Percentiles rank a stretch among this genome's conserved stretches.
Conservation (phyloP, 2,113 vertebrate genomes). For the Tachysurus vachellii region DNA sequence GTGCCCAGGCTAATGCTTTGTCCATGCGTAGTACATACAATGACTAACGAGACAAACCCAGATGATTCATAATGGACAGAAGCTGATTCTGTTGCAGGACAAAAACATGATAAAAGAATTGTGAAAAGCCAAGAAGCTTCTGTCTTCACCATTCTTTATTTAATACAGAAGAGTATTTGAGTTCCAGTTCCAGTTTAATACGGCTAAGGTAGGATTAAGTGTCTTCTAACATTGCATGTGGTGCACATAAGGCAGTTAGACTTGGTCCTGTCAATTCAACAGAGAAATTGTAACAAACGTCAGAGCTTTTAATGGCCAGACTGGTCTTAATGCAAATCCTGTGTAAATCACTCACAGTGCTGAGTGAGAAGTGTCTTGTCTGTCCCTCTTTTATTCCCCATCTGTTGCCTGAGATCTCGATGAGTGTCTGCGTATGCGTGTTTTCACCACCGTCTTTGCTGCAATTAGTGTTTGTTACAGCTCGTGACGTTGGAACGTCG, state of each 20-base stretch:
- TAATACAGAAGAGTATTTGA: background rate
- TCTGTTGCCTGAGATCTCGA: background rate
- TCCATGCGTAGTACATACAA: background rate
- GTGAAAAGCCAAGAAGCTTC: background rate
- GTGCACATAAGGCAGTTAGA: conserved; percentile 8
- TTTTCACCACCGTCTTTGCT: background rate
- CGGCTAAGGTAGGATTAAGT: background rate
- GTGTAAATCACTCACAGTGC: conserved; percentile 25
- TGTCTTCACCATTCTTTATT: background rate
- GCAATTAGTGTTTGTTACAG: background rate
- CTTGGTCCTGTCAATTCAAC: background rate
- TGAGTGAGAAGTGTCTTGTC: conserved; percentile 23
- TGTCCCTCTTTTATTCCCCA: background rate
- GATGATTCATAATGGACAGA: background rate
- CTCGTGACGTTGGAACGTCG: background rate
- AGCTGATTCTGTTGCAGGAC: background rate
- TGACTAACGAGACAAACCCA: background rate
- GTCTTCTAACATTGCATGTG: background rate
- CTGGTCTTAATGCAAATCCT: conserved; percentile 34
- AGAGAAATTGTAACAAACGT: conserved; percentile 1
- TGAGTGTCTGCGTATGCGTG: conserved; percentile 17
- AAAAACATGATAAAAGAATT: background rate
- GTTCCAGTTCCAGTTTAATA: background rate
- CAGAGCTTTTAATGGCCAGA: background rate
- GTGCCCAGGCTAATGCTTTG: background rate